Conservation (phyloP, 2,113 vertebrate genomes). For the Etia nguti region DNA sequence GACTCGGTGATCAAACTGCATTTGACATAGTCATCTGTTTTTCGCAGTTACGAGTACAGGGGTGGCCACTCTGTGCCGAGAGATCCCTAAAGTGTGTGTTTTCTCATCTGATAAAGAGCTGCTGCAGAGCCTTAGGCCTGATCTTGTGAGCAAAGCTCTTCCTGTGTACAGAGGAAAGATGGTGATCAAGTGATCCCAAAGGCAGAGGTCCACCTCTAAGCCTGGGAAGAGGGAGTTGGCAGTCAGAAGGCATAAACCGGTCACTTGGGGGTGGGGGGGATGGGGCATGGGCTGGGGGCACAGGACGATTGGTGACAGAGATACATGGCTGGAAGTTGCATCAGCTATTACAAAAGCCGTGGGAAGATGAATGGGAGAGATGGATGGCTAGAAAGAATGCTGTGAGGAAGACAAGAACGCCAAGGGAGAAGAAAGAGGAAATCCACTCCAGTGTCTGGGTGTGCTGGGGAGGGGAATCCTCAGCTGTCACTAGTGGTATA, state of each 20-base stretch:
- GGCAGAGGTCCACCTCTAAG: not conserved
- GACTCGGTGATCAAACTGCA: not conserved
- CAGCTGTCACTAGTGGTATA: not conserved
- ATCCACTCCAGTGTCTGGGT: not conserved
- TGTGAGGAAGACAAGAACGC: not conserved
- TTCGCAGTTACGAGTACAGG: not conserved
- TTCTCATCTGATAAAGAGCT: constrained; percentile 15
- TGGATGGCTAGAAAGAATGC: not conserved
- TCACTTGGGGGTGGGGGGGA: not conserved
- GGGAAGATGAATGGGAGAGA: constrained; percentile 18
- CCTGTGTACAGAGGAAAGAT: constrained; percentile 26
- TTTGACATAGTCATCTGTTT: not conserved
- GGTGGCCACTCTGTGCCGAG: not conserved
- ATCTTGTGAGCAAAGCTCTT: constrained; percentile 17
- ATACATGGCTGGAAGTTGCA: constrained; percentile 16
- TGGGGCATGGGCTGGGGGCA: no score
- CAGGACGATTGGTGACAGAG: constrained; percentile 1
- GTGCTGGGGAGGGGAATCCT: not conserved
- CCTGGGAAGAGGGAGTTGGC: not conserved
- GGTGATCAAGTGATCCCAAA: constrained; percentile 24
- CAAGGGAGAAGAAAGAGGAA: not conserved
- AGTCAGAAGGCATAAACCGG: not conserved
- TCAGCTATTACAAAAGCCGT: not conserved
- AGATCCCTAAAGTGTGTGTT: not conserved
- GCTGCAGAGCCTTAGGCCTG: not conserved